Evolutionary conservation across 2,888 invertebrate genomes (phyloP).

Genomic region (Lithophane ornitopus): DNA sequence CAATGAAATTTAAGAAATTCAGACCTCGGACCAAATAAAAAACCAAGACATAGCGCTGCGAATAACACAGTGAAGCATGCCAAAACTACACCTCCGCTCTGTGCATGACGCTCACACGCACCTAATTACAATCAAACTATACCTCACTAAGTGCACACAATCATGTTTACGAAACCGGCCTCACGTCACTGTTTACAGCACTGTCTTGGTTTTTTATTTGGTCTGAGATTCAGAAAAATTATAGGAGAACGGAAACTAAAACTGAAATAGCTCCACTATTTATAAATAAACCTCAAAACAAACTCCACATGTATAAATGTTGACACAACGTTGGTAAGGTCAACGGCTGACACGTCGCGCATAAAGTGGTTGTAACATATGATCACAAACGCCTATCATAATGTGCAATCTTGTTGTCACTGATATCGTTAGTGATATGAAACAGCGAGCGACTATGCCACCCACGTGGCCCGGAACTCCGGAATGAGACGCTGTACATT

Average conservation of each 20-base stretch:
- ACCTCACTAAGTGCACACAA: no score
- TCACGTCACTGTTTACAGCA: no score
- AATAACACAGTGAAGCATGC: no score
- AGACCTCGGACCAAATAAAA: no score
- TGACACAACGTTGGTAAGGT: conserved; percentile 45
- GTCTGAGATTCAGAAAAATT: conserved; percentile 9
- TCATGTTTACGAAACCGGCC: no score
- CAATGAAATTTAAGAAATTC: conserved; percentile 33
- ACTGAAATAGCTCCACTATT: conserved; percentile 14
- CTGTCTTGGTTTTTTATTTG: no score
- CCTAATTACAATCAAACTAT: no score
- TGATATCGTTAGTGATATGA: conserved; percentile 72
- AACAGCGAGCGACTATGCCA: conserved; percentile 70
- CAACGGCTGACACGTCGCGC: conserved; percentile 45
- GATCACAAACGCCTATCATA: conserved; percentile 65
- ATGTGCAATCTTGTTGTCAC: conserved; percentile 75
- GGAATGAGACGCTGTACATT: conserved; percentile 71
- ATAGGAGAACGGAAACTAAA: conserved; percentile 22
- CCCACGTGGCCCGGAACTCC: conserved; percentile 79
- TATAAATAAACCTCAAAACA: conserved; percentile 24
- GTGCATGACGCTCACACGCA: no score
- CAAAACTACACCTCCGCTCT: no score
- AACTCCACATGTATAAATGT: conserved; percentile 35
- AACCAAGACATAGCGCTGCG: no score
- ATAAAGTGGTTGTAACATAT: conserved; percentile 51